A percentile compares a stretch with the other conserved stretches of the same genome.
Conservation (phyloP, 2,888 invertebrate species). For the Nomada fabriciana region DNA sequence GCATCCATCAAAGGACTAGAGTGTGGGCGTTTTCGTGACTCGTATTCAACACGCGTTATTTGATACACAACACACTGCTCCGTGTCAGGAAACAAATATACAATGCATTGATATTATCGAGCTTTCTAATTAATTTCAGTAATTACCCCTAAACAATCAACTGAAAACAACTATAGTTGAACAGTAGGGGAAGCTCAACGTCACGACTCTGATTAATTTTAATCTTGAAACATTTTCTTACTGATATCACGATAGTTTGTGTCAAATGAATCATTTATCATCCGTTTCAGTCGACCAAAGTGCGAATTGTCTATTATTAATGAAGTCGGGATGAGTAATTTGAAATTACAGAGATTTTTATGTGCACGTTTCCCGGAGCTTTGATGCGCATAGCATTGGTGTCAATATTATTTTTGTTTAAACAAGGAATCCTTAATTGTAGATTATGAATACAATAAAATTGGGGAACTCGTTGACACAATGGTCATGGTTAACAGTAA, state of each 20-base stretch:
- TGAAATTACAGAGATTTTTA: too few relatives aligned
- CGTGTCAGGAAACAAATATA: constrained; percentile 9
- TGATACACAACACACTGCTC: constrained; percentile 19
- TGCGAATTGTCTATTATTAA: background rate
- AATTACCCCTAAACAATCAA: background rate
- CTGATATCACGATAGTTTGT: too few relatives aligned
- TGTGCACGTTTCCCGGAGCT: too few relatives aligned
- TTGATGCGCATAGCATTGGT: too few relatives aligned
- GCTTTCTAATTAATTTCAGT: constrained; percentile 3
- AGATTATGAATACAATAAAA: too few relatives aligned
- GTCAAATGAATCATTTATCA: background rate
- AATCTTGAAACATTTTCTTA: background rate
- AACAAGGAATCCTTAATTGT: too few relatives aligned
- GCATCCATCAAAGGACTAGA: constrained; percentile 33
- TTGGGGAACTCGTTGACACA: too few relatives aligned
- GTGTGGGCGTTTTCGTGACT: constrained; percentile 43
- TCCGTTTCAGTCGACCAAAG: background rate
- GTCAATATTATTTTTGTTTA: background rate
- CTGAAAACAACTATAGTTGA: background rate
- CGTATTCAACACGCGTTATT: constrained; percentile 34
- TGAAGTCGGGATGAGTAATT: too few relatives aligned
- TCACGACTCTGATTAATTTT: background rate
- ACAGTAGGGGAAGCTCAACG: too few relatives aligned
- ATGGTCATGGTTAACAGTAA: background rate
- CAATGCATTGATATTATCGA: background rate